Base-by-base conservation (phyloP, 2,888 invertebrate genomes). In the Trissolcus brochymenae region DNA sequence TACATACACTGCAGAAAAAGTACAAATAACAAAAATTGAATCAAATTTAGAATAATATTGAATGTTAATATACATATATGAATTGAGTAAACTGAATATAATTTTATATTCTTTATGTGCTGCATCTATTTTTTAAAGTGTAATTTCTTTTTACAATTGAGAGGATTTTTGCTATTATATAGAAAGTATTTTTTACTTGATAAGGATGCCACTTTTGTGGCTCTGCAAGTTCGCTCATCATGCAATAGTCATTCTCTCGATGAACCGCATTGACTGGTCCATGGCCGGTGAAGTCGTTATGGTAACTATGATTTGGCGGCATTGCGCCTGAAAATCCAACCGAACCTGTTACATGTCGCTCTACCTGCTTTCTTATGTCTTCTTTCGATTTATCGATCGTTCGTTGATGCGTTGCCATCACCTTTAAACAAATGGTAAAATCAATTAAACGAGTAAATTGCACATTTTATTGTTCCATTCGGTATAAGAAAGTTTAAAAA, bases 131-230 rank as follows among this genome's bases (percentile, higher is more conserved):
- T 25, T 25, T 25, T 25, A 6, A 2, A 25, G 6, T 25, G 25
- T 25, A 25, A 0, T 25, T 21, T 21, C 4, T 21, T 21, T 21
- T 21, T 21, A 21, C 21, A 21, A 2, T 21, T 21, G 21, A 2
- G 6, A 6, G 25, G 4, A 25, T 25, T 25, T 25, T 25, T 4
- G 4, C 1, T 25, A 4, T n/a, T 35, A 13, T 21, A n/a, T 50
- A 9, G 4, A 41, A 4, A 21, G 21, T 21, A 65, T 14, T 29
- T 29, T 55, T 79, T 82, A 89, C 88, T 82, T 89, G 89, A 85
- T 89, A 89, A 80, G 88, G 88, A 79, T 88, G 87, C 89, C 89
- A 89, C 72, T 89, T 89, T 76, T 88, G 89, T 3, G 84, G 84
- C 11, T 88, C 89, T 65, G 84, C 64, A 64, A 86, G 86, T 72